Base-by-base conservation (phyloP, 2,113 vertebrate genomes). In the Dendropsophus ebraccatus region DNA sequence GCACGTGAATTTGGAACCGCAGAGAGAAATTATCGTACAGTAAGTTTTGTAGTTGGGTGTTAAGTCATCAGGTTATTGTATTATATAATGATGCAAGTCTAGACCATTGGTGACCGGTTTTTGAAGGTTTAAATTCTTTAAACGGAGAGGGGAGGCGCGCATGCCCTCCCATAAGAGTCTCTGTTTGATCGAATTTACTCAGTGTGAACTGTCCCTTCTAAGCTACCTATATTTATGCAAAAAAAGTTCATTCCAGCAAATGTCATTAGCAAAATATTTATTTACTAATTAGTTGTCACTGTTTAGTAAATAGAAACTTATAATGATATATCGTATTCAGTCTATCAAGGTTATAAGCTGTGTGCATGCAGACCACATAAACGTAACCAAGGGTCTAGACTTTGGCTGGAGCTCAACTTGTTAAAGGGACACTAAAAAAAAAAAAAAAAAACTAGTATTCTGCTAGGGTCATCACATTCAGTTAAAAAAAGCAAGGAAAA, bases 21-120 rank as follows among this genome's bases (percentile, higher is more conserved):
- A 12, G 87, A 90, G 88, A 83, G 81, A 90, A 87, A 81, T 52
- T 6, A 25, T 88, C 25, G 21, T 87, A 54, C 83, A 88, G 25
- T 90, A 87, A 89, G 74, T 88, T n/a, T 86, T 49, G 35, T 41
- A 23, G 2, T 37, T 70, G 19, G 17, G 7, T 30, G 8, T 37
- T 21, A 70, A 70, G 35, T 21, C 11, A 23, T 21, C 14, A 19
- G 65, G 30, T 69, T 32, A 9, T 58, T 21, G 13, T 56, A 56
- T 21, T 56, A 16, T 67, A 14, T 67, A 28, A 28, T 62, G 25
- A 62, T 69, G n/a, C 23, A 41, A 70, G 35, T 70, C 67, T 70
- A 70, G 67, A 70, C 67, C 67, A 19, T 9, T 70, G 67, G 67
- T 70, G 67, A 41, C 35, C 21, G 8, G 11, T 41, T 41, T 41